phyloP scores from a whole-genome alignment of 1,140 invertebrate species.

The Calycopis cecrops region DNA sequence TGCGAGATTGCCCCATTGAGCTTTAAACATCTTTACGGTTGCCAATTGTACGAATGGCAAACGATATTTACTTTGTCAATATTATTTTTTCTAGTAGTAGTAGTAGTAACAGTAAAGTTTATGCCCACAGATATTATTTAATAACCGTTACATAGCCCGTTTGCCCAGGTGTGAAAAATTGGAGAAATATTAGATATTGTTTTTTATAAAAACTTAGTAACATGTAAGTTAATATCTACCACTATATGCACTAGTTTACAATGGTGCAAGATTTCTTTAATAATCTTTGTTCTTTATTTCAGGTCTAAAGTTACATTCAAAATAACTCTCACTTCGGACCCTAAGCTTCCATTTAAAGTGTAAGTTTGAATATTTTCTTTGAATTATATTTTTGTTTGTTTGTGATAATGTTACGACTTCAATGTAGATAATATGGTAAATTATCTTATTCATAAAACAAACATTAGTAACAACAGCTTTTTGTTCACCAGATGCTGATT shows the following conservation, averaged over 20 bases:
- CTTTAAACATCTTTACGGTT: too few species aligned
- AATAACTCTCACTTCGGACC: slow-evolving; percentile 98
- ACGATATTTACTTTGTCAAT: too few species aligned
- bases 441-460: neutral
- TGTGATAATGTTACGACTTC: slow-evolving; percentile 34
- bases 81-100: too few species aligned
- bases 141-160: too few species aligned
- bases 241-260: neutral
- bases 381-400: too few species aligned
- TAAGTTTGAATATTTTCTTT: slow-evolving; percentile 77
- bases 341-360: slow-evolving; percentile 99
- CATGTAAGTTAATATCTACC: slow-evolving; percentile 23
- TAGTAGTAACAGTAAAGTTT: too few species aligned
- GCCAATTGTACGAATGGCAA: too few species aligned
- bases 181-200: too few species aligned
- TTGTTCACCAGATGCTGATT: slow-evolving; percentile 61
- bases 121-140: too few species aligned
- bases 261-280: neutral
- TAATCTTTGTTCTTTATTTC: slow-evolving; percentile 32
- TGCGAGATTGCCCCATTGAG: too few species aligned
- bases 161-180: too few species aligned
- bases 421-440: slow-evolving; percentile 25
- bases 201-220: neutral
- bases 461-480: slow-evolving; percentile 12
- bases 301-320: slow-evolving; percentile 96